Conservation (phyloP, 2,888 invertebrate species). For the Calliopum simillimum region DNA sequence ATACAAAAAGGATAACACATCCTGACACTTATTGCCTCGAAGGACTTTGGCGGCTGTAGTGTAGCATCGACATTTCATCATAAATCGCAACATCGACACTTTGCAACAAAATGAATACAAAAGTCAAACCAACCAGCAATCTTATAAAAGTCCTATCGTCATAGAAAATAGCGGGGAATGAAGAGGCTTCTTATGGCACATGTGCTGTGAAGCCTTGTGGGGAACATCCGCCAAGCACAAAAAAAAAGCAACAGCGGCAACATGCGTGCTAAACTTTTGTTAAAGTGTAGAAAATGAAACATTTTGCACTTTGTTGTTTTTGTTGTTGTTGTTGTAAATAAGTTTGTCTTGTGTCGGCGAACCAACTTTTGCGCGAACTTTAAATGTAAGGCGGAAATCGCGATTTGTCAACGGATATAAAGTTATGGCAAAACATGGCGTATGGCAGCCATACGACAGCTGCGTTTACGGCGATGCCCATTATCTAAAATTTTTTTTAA, state of each 20-base stretch:
- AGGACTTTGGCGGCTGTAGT: constrained; percentile 5
- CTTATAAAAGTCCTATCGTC: not conserved
- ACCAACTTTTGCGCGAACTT: constrained; percentile 28
- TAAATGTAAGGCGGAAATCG: constrained; percentile 46
- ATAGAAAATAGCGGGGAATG: not conserved
- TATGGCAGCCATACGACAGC: constrained; percentile 8
- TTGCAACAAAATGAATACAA: constrained; percentile 8
- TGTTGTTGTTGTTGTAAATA: constrained; percentile 28
- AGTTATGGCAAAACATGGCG: constrained; percentile 4
- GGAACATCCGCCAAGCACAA: constrained; percentile 25
- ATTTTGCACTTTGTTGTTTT: constrained; percentile 13
- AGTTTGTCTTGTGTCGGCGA: constrained; percentile 35
- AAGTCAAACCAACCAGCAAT: constrained; percentile 5
- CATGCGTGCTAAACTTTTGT: too few relatives aligned
- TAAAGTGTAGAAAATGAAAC: constrained; percentile 11
- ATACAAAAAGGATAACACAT: constrained; percentile 33
- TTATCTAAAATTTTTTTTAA: too few relatives aligned
- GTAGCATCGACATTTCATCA: constrained; percentile 17
- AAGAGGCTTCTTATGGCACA: not conserved
- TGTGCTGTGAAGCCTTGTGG: constrained; percentile 26
- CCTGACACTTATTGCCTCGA: constrained; percentile 38
- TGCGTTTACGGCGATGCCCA: too few relatives aligned
- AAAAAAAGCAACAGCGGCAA: not conserved
- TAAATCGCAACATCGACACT: constrained; percentile 27
- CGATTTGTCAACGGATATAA: constrained; percentile 47